These are phyloP conservation scores for Drosophila subquinaria DNA, from an alignment of 2,888 invertebrate species.

Conservation along the genomic window DNA sequence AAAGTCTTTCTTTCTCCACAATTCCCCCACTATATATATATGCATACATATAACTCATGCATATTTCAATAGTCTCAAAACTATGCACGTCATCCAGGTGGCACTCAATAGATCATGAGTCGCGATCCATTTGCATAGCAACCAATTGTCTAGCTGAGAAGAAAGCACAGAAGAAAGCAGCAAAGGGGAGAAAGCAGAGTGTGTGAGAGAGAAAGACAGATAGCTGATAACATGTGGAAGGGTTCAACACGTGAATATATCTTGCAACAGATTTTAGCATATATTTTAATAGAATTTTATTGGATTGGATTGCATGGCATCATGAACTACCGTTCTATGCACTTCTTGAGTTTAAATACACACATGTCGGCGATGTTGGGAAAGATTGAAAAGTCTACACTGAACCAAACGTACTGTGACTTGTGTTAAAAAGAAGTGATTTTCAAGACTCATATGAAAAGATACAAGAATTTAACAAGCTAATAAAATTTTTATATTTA, in stretches of 20 bases:
- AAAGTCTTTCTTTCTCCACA: constrained; percentile 67
- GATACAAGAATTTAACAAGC: background rate
- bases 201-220: background rate
- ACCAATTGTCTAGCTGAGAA: constrained; percentile 36
- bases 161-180: constrained; percentile 2
- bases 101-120: constrained; percentile 42
- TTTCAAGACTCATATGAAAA: background rate
- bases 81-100: constrained; percentile 67
- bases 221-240: constrained; percentile 39
- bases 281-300: constrained; percentile 56
- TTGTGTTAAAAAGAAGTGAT: background rate
- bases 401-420: background rate
- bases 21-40: background rate
- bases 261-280: constrained; percentile 63
- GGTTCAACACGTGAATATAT: constrained; percentile 64
- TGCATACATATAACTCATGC: constrained; percentile 48
- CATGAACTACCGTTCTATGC: constrained; percentile 61
- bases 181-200: background rate
- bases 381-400: background rate
- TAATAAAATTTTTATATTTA: background rate
- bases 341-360: constrained; percentile 39
- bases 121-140: constrained; percentile 49
- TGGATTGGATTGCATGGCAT: constrained; percentile 34
- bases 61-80: constrained; percentile 64
- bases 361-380: constrained; percentile 6